These are phyloP conservation scores for Chloromyia formosa DNA, from an alignment of 2,888 invertebrate genomes.

Conservation along the genomic window DNA sequence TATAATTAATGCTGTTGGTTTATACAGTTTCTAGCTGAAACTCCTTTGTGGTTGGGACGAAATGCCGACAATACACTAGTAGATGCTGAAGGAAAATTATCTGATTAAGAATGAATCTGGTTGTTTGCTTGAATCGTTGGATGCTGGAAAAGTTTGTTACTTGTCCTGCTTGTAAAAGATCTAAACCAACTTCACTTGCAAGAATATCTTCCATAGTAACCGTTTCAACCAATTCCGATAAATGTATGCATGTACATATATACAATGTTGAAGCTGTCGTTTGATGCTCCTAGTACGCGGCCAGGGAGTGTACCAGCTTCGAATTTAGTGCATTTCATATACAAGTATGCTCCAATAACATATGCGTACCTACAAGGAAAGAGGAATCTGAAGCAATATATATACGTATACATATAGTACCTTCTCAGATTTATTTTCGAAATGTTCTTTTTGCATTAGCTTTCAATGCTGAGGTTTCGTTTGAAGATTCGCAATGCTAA, in stretches of 20 bases:
- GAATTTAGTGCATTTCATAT: too few species aligned
- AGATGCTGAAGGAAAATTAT: conserved; percentile 45
- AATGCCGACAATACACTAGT: conserved; percentile 46
- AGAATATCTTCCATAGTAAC: conserved; percentile 26
- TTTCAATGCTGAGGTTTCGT: background rate
- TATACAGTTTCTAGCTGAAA: conserved; percentile 52
- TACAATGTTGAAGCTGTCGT: too few species aligned
- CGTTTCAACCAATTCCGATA: conserved; percentile 10
- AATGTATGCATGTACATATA: too few species aligned
- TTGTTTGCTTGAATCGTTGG: conserved; percentile 28
- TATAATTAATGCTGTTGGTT: conserved; percentile 58
- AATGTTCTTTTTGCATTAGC: conserved; percentile 12
- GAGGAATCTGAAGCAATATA: too few species aligned
- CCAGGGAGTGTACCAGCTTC: too few species aligned
- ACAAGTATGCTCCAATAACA: background rate
- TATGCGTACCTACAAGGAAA: too few species aligned
- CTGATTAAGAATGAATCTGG: conserved; percentile 48
- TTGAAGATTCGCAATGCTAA: background rate
- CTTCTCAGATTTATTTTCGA: conserved; percentile 4
- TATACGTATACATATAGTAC: too few species aligned
- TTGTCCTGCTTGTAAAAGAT: conserved; percentile 7
- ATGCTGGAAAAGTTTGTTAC: background rate
- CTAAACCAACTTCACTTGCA: background rate
- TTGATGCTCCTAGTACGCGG: too few species aligned
- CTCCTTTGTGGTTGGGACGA: conserved; percentile 50